Conservation (phyloP, 2,113 vertebrate species). For the Gallinago undulata region DNA sequence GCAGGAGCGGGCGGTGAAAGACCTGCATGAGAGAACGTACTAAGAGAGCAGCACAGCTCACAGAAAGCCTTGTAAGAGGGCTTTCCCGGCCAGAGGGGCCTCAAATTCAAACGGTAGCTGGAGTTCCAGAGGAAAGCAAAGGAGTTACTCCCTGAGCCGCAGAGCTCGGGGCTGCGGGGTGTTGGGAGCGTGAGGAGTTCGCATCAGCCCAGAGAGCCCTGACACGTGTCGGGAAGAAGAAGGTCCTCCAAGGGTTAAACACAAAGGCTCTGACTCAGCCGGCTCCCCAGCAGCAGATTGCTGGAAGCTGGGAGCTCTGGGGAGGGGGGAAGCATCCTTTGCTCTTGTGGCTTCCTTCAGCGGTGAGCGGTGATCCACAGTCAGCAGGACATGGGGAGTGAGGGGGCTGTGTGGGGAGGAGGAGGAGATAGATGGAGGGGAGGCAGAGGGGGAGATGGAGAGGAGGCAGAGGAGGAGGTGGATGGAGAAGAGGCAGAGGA, state of each 20-base stretch:
- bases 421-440: not conserved
- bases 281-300: not conserved
- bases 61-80: not conserved
- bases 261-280: not conserved
- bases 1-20: not conserved
- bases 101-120: not conserved
- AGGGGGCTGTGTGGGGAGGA: no score
- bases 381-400: not conserved
- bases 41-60: not conserved
- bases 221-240: not conserved
- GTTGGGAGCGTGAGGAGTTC: rapidly evolving
- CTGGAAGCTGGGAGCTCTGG: not conserved
- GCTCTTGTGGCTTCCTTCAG: not conserved
- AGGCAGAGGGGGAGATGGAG: no score
- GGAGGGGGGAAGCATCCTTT: not conserved
- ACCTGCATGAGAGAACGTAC: not conserved
- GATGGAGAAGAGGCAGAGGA: no score
- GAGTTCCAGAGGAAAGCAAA: not conserved
- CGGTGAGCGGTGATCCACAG: not conserved
- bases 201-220: not conserved
- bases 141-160: not conserved
- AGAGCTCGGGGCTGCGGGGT: not conserved
- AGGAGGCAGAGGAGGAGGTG: not conserved
- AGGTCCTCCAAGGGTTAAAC: not conserved
- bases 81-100: not conserved